Evolutionary conservation across 2,797 vertebrate genomes (phyloP).

Genomic region (Sebastiscus albofasciatus): DNA sequence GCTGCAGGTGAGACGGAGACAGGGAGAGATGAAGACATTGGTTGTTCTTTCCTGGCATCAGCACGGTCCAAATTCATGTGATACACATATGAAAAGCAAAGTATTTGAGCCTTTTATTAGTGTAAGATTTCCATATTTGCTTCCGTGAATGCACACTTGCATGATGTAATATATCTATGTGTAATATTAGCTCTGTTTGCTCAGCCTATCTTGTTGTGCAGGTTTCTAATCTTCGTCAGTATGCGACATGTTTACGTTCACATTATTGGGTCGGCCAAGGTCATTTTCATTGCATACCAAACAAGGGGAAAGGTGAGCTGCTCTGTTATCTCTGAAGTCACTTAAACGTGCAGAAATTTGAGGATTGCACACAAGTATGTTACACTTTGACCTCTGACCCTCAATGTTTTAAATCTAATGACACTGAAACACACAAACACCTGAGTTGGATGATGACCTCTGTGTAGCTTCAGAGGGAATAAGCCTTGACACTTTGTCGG

Average conservation of each 20-base stretch:
- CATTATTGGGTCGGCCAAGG: not conserved
- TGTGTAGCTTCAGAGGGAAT: not conserved
- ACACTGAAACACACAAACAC: not conserved
- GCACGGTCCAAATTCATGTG: not conserved
- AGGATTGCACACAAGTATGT: not conserved
- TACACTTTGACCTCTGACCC: not conserved
- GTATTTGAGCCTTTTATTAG: not conserved
- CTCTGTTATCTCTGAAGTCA: not conserved
- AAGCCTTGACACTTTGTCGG: not conserved
- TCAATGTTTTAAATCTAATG: not conserved
- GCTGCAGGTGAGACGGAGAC: conserved; percentile 50
- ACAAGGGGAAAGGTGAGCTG: too few species aligned
- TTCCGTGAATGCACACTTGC: too few species aligned
- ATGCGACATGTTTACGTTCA: not conserved
- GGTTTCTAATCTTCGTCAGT: not conserved
- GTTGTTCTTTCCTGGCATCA: conserved; percentile 19
- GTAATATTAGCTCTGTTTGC: too few species aligned
- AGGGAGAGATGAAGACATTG: not conserved
- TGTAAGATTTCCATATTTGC: not conserved
- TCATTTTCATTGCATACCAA: not conserved
- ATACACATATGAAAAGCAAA: not conserved
- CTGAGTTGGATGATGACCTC: not conserved
- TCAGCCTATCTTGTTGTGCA: not conserved
- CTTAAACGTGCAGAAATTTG: not conserved
- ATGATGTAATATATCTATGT: not conserved